phyloP scores from a whole-genome alignment of 1,140 invertebrate genomes.

The Drosophila ogumai region DNA sequence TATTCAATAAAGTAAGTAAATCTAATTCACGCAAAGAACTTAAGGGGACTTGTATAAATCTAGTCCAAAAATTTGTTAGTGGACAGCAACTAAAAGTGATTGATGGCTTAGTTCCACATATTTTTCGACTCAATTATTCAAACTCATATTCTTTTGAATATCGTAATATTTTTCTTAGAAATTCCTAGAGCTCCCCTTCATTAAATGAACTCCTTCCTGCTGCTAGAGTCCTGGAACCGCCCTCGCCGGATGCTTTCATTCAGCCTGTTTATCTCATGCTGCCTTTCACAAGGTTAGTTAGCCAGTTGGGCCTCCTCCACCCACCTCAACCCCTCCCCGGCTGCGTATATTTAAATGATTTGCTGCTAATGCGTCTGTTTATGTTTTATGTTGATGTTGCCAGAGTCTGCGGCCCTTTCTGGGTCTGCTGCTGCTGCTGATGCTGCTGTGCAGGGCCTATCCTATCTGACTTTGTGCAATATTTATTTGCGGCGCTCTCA shows the following conservation, averaged over 20 bases:
- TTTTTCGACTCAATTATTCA: too few species aligned
- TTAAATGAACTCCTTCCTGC: neutral
- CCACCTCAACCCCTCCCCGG: neutral
- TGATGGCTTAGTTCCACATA: neutral
- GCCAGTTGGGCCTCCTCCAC: conserved; percentile 48
- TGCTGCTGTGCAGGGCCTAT: conserved; percentile 11
- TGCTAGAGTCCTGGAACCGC: neutral
- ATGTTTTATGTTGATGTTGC: conserved; percentile 79
- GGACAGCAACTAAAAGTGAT: neutral
- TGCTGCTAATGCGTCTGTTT: conserved; percentile 81
- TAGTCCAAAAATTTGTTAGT: neutral
- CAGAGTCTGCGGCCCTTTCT: conserved; percentile 46
- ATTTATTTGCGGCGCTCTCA: conserved; percentile 71
- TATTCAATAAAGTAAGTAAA: too few species aligned
- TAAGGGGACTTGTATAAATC: neutral
- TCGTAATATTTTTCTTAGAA: neutral
- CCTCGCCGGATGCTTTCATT: neutral
- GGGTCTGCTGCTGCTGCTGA: conserved; percentile 1
- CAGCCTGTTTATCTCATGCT: conserved; percentile 14
- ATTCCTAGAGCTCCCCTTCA: neutral
- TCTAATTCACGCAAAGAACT: neutral
- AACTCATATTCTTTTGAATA: neutral
- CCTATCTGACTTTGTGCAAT: conserved; percentile 78
- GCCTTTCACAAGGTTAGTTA: conserved; percentile 61
- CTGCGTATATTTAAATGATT: conserved; percentile 78